Base-by-base conservation (phyloP, 2,888 invertebrate species). In the Lutraria lutraria region DNA sequence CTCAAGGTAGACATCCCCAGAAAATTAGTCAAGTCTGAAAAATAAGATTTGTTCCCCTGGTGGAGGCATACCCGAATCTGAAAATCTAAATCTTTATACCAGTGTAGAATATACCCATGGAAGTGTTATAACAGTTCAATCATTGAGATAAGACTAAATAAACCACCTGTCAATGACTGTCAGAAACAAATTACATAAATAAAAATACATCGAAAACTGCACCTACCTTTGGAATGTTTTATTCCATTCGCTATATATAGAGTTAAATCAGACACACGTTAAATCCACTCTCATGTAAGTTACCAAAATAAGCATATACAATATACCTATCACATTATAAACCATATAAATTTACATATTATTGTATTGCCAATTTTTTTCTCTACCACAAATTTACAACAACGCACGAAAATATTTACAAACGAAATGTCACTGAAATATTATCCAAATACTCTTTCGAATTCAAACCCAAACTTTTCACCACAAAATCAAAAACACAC, bases 401-500 rank as follows among this genome's bases (percentile, higher is more conserved):
- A 68, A 68, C 25, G 12, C 25, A 68, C 63, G 25, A 25, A 68
- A 68, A 68, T 25, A n/a, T 68, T n/a, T 25, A 25, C 25, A 21
- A 19, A 0, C 0, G 63, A 68, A 68, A 68, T 68, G 25, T 25
- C 43, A 68, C 63, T 12, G 25, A 21, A 68, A 68, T 68, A 68
- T 68, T 68, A 25, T 68, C 63, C 63, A 68, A 68, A 68, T 25
- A 4, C n/a, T 25, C 4, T 68, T 68, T 68, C 25, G 25, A 68
- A 68, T 25, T 25, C 25, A 68, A n/a, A 68, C 21, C n/a, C 4
- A 8, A 68, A n/a, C n/a, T 68, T 68, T 68, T 25, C n/a, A 68
- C 63, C 63, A 68, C 63, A 68, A 68, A n/a, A n/a, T 68, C 43
- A 43, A 43, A 43, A 68, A 68, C 63, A 68, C 63, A 25, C n/a